Conservation (phyloP, 2,888 invertebrate genomes). For the Conchocele bisecta region DNA sequence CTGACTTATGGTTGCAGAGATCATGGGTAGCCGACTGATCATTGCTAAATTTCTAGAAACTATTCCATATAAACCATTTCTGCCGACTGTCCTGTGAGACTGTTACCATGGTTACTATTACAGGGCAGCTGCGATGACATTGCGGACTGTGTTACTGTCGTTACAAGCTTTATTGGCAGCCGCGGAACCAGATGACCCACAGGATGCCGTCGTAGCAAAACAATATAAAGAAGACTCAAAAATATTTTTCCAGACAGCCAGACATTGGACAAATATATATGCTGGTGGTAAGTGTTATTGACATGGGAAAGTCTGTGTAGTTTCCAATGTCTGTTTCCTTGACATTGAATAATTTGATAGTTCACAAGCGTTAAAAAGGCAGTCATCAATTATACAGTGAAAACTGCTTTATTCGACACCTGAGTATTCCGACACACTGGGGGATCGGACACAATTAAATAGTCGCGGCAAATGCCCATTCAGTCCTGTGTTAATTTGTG, state of each 20-base stretch:
- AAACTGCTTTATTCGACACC: too few species aligned
- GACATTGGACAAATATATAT: slow-evolving; percentile 97
- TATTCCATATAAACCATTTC: background rate
- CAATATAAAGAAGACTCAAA: slow-evolving; percentile 95
- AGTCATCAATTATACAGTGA: too few species aligned
- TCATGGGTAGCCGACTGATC: too few species aligned
- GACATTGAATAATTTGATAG: too few species aligned
- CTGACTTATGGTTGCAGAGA: too few species aligned
- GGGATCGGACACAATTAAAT: too few species aligned
- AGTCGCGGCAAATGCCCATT: too few species aligned
- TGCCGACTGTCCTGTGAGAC: background rate
- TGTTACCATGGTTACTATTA: background rate
- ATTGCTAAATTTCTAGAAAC: background rate
- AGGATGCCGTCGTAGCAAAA: slow-evolving; percentile 91
- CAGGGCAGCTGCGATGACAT: slow-evolving; percentile 98
- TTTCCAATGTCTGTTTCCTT: too few species aligned
- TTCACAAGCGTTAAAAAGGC: too few species aligned
- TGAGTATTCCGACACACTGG: too few species aligned
- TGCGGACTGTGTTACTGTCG: slow-evolving; percentile 96
- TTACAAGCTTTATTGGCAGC: slow-evolving; percentile 94
- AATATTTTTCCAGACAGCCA: slow-evolving; percentile 95
- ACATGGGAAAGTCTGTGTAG: too few species aligned
- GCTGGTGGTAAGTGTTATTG: slow-evolving; percentile 85
- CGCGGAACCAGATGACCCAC: slow-evolving; percentile 85
- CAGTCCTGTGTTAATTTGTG: too few species aligned